Evolutionary conservation across 1,140 invertebrate genomes (phyloP).

Genomic region (Archivesica marissinica): DNA sequence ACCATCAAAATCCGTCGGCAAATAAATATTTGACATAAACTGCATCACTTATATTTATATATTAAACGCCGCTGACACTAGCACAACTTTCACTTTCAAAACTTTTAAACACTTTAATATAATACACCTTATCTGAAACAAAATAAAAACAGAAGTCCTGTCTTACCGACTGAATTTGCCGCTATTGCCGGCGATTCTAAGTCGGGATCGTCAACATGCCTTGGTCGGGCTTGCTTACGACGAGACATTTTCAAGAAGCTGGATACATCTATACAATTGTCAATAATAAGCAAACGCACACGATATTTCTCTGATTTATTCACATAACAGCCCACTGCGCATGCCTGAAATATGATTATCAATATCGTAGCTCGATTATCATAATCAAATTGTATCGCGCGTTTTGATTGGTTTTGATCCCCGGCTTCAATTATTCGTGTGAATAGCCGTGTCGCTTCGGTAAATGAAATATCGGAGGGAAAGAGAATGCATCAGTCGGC

Average conservation of each 20-base stretch:
- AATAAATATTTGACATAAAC: conserved; percentile 17
- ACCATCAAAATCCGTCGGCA: conserved; percentile 11
- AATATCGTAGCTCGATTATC: conserved; percentile 73
- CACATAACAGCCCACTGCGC: conserved; percentile 71
- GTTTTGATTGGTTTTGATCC: conserved; percentile 72
- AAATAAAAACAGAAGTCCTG: conserved; percentile 40
- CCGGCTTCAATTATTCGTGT: conserved; percentile 60
- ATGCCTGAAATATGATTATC: conserved; percentile 79
- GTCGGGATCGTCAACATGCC: conserved; percentile 83
- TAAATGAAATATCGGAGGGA: conserved; percentile 54
- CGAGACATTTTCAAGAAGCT: conserved; percentile 84
- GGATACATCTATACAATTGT: conserved; percentile 63
- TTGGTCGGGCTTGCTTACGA: conserved; percentile 87
- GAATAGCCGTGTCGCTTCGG: conserved; percentile 46
- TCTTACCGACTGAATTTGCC: conserved; percentile 59
- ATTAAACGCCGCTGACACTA: neutral
- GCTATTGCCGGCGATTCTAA: conserved; percentile 59
- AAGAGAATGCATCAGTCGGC: conserved; percentile 51
- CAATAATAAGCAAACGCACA: conserved; percentile 74
- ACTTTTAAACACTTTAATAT: neutral
- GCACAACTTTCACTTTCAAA: conserved; percentile 55
- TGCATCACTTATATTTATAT: neutral
- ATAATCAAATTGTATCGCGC: conserved; percentile 71
- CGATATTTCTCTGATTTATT: conserved; percentile 75
- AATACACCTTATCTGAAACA: conserved; percentile 20